phyloP scores from a whole-genome alignment of 2,797 vertebrate genomes.

The Gambelia wislizenii region DNA sequence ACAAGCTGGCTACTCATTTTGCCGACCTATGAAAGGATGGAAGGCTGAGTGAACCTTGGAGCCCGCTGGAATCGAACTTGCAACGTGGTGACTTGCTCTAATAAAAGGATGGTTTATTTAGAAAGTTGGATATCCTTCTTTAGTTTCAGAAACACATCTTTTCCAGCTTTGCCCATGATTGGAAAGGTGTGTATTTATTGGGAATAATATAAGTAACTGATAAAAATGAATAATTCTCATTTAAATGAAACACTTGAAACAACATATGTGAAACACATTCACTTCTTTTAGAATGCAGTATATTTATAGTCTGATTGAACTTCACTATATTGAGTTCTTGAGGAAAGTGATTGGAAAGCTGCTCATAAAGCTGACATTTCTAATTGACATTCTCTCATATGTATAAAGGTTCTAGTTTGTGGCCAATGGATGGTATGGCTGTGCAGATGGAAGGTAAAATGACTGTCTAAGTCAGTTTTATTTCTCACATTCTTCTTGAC shows the following conservation, averaged over 20 bases:
- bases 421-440: not conserved
- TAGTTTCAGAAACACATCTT: not conserved
- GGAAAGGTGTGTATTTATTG: not conserved
- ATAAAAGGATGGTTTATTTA: not conserved
- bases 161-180: not conserved
- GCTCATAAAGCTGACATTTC: not conserved
- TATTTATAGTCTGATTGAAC: not conserved
- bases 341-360: not conserved
- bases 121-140: not conserved
- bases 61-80: too few relatives aligned
- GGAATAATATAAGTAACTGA: not conserved
- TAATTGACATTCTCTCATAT: not conserved
- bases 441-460: not conserved
- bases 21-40: too few relatives aligned
- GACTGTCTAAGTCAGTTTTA: not conserved
- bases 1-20: too few relatives aligned
- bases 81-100: too few relatives aligned
- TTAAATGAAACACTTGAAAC: not conserved
- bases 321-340: not conserved
- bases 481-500: not conserved
- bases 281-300: not conserved
- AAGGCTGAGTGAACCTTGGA: too few relatives aligned
- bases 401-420: not conserved
- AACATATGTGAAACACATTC: not conserved
- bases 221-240: not conserved